Percentiles rank a stretch among this genome's conserved stretches.
These are phyloP conservation scores for Sweltsa coloradensis DNA, from an alignment of 1,140 invertebrate genomes.

Conservation along the genomic window DNA sequence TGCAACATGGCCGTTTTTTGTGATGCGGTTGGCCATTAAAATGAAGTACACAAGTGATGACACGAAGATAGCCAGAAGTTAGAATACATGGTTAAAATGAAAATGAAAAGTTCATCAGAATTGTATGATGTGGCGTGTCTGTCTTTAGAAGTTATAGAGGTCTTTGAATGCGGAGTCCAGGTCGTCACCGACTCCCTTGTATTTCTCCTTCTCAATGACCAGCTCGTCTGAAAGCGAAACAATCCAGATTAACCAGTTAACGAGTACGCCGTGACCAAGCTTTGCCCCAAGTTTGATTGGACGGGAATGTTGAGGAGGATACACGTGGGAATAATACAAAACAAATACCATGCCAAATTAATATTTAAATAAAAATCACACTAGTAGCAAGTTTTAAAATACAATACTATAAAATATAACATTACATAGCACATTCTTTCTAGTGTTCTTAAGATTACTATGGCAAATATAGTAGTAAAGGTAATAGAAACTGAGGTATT, in stretches of 20 bases:
- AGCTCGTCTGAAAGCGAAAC: conserved; percentile 79
- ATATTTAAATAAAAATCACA: not conserved
- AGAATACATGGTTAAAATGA: too few species aligned
- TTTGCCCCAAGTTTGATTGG: conserved; percentile 8
- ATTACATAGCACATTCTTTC: too few species aligned
- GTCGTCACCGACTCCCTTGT: conserved; percentile 98
- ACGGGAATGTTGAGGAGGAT: not conserved
- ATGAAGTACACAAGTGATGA: conserved; percentile 15
- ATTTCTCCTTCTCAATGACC: conserved; percentile 97
- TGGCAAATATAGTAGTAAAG: too few species aligned
- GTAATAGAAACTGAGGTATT: too few species aligned
- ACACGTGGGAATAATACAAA: not conserved
- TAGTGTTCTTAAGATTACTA: too few species aligned
- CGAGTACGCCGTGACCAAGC: not conserved
- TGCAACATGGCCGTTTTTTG: too few species aligned
- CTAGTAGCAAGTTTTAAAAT: not conserved
- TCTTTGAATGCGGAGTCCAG: conserved; percentile 96
- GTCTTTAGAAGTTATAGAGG: conserved; percentile 78
- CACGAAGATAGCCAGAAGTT: conserved; percentile 9
- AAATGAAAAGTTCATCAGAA: conserved; percentile 1
- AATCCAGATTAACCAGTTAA: not conserved
- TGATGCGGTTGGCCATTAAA: conserved; percentile 7
- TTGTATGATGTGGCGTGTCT: conserved; percentile 6
- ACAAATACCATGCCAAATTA: conserved; percentile 3
- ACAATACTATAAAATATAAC: too few species aligned